These are phyloP conservation scores for Ylistrum balloti DNA, from an alignment of 1,140 invertebrate genomes.

Conservation along the genomic window DNA sequence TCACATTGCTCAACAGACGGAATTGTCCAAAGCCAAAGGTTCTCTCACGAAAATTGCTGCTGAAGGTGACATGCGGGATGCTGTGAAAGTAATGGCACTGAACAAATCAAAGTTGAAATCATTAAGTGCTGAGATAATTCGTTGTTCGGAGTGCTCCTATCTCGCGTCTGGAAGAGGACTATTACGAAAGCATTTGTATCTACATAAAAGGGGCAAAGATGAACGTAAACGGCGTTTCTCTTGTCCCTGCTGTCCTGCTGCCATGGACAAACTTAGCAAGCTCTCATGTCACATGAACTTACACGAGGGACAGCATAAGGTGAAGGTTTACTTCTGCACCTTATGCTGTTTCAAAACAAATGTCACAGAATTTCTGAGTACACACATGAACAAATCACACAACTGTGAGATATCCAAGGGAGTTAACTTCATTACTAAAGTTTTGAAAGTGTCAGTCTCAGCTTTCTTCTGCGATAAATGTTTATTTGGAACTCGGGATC, in stretches of 20 bases:
- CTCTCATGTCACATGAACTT: constrained; percentile 57
- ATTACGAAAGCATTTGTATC: constrained; percentile 48
- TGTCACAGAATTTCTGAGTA: background rate
- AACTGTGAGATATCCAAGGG: background rate
- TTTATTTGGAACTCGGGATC: background rate
- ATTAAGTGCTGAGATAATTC: constrained; percentile 1
- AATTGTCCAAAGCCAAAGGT: background rate
- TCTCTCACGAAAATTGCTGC: constrained; percentile 31
- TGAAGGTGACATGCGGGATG: constrained; percentile 13
- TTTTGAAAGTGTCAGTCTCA: background rate
- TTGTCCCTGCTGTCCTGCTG: constrained; percentile 54
- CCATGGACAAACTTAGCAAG: constrained; percentile 45
- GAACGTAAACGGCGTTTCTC: constrained; percentile 48
- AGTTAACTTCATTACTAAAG: background rate
- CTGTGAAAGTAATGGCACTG: background rate
- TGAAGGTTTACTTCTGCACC: background rate
- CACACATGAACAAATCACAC: background rate
- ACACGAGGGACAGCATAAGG: constrained; percentile 52
- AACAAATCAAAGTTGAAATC: constrained; percentile 8
- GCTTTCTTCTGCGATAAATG: constrained; percentile 15
- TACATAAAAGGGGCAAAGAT: constrained; percentile 42
- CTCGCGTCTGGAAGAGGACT: constrained; percentile 47
- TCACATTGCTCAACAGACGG: background rate
- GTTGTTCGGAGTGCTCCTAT: constrained; percentile 51
- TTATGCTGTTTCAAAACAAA: background rate